A percentile compares a stretch with the other conserved stretches of the same genome.
phyloP scores from a whole-genome alignment of 2,797 vertebrate species.

The Pristis pectinata region DNA sequence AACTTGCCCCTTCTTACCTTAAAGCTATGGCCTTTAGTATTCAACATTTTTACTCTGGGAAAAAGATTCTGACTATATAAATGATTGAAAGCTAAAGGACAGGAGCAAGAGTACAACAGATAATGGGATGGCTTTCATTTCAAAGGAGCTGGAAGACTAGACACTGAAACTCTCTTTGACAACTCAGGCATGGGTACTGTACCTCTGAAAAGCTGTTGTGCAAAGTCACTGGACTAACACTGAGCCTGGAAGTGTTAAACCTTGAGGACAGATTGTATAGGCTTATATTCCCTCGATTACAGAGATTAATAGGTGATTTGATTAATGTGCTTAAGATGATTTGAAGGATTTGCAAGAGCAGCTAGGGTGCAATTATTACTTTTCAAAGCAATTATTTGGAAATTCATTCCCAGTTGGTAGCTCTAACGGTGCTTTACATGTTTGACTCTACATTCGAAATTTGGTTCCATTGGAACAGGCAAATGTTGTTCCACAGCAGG shows the following conservation, averaged over 20 bases:
- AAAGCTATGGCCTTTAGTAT: too few relatives aligned
- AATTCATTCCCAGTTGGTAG: too few relatives aligned
- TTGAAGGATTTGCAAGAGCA: background rate
- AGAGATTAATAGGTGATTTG: background rate
- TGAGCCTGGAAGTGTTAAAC: background rate
- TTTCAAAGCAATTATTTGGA: slow-evolving; percentile 7
- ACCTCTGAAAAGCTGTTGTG: background rate
- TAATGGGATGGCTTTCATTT: background rate
- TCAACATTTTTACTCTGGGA: too few relatives aligned
- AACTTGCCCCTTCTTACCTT: too few relatives aligned
- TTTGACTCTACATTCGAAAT: too few relatives aligned
- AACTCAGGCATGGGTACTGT: background rate
- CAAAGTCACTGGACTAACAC: background rate
- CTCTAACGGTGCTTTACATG: too few relatives aligned
- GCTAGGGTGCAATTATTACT: background rate
- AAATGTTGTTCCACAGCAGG: too few relatives aligned
- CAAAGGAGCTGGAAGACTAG: background rate
- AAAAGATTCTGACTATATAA: background rate
- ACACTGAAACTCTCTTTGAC: background rate
- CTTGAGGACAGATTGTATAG: background rate
- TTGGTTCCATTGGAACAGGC: too few relatives aligned
- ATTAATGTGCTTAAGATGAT: too few relatives aligned
- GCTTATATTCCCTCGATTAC: background rate
- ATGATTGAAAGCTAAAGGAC: background rate
- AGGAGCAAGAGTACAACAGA: background rate